Base-by-base conservation (phyloP, 2,888 invertebrate genomes). In the Crioceris asparagi region DNA sequence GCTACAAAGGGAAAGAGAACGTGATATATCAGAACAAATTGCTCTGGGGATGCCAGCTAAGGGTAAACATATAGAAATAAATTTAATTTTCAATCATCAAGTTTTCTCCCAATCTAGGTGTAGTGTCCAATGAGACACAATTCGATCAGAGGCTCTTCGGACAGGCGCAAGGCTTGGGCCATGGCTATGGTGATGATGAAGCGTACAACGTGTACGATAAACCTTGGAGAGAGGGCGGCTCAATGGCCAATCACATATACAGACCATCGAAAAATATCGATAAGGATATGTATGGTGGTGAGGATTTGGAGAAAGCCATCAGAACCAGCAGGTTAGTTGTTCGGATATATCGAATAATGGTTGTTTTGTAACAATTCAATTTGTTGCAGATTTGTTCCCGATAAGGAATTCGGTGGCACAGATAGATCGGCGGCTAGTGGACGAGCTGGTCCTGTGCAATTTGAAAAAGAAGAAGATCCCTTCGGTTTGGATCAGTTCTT, bases 401-500 rank as follows among this genome's bases (percentile, higher is more conserved):
- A 97, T 65, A 93, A 94, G 57, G 93, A 91, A 57, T 97, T 98
- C 55, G 83, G 86, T 5, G 97, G 97, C 1, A 86, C 91, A 0
- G 88, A 91, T 56, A 71, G 83, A 41, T 64, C 69, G 14, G 71
- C 70, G 30, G 71, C 73, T 23, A 64, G 77, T 0, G 75, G 93
- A n/a, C 74, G 81, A 7, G 94, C 93, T 0, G 33, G 33, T 2
- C 97, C 98, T 0, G 97, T 98, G 16, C 93, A 96, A 67, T 97
- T 97, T 64, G 91, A 93, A 58, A 80, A 80, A 48, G 79, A 80
- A 50, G 78, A 77, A 44, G 98, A 99, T 79, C 93, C 96, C 45
- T 99, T 99, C 67, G 97, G 96, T 62, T 72, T 98, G 56, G 94
- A 94, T 71, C 90, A 92, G 69, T 94, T 98, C 77, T 84, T 99